Base-by-base conservation (phyloP, 2,888 invertebrate genomes). In the Sisyra nigra region DNA sequence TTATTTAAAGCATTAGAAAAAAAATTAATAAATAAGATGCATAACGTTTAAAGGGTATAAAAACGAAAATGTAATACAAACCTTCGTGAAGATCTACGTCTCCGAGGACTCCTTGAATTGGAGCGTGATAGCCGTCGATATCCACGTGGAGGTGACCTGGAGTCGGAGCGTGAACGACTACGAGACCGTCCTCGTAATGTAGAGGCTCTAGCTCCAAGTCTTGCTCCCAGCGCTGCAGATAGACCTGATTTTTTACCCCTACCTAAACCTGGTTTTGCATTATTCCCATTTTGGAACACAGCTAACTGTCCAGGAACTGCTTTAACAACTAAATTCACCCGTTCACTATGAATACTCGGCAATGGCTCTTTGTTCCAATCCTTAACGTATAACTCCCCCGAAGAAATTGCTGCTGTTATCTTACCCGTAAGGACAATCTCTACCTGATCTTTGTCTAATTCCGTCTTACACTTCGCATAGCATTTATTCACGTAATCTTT, bases 361-460 rank as follows among this genome's bases (percentile, higher is more conserved):
- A 96, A 72, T 24, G 93, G 87, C 60, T 97, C 96, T 48, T 75
- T 78, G 53, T 83, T 82, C 98, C 98, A 98, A 66, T 97, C 88
- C 57, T 89, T 85, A 2, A 80, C 79, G 76, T 83, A 83, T 36
- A 92, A 72, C 50, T 85, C 83, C 48, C 88, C 88, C 54, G 83
- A 82, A 56, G 83, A 83, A 38, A 91, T 87, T 11, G 93, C 86
- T 45, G 84, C 79, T 42, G 89, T 91, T 48, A 97, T 83, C 65
- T 93, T 87, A 32, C 91, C 91, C 63, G 93, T 93, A 45, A 98
- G 69, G 55, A 89, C 87, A 50, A 88, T 86, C 60, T 94, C 91
- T 46, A 96, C 88, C 64, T 88, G 83, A 67, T 94, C 92, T 59
- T 89, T 86, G 59, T 96, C 93, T 52, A 87, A 76, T 47, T 76